These are phyloP conservation scores for Papilio polytes DNA, from an alignment of 1,140 invertebrate genomes.

Conservation along the genomic window DNA sequence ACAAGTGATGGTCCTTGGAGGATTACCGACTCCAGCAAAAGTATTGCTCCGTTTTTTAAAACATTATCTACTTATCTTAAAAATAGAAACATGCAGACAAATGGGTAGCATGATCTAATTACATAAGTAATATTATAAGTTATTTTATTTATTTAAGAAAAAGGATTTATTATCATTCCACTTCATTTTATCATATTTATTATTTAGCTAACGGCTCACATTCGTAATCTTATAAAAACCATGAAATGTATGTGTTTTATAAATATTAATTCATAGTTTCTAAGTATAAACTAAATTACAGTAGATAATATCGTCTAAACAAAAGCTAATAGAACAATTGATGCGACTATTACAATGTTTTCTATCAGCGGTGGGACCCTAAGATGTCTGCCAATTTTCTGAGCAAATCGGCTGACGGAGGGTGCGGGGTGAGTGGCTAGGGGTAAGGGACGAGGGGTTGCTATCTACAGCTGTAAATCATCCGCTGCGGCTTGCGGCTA, in stretches of 20 bases:
- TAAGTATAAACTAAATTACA: neutral
- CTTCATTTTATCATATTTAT: too few species aligned
- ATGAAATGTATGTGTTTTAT: too few species aligned
- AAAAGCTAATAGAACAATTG: conserved; percentile 10
- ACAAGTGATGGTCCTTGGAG: neutral
- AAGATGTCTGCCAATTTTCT: neutral
- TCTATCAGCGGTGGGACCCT: neutral
- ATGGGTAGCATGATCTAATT: too few species aligned
- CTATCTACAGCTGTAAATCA: conserved; percentile 26
- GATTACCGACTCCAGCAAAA: neutral
- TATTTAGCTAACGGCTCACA: too few species aligned
- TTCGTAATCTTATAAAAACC: too few species aligned
- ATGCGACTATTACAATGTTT: neutral
- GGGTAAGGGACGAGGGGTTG: neutral
- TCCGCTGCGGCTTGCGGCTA: conserved; percentile 29
- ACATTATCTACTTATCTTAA: neutral
- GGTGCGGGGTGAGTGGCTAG: neutral
- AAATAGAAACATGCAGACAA: too few species aligned
- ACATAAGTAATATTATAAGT: too few species aligned
- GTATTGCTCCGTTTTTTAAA: neutral
- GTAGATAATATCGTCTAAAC: neutral
- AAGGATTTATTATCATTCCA: too few species aligned
- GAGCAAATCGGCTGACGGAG: neutral
- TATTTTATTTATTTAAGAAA: too few species aligned
- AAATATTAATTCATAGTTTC: neutral